Evolutionary conservation across 1,140 invertebrate genomes (phyloP).

Genomic region (Drosophila pandora): DNA sequence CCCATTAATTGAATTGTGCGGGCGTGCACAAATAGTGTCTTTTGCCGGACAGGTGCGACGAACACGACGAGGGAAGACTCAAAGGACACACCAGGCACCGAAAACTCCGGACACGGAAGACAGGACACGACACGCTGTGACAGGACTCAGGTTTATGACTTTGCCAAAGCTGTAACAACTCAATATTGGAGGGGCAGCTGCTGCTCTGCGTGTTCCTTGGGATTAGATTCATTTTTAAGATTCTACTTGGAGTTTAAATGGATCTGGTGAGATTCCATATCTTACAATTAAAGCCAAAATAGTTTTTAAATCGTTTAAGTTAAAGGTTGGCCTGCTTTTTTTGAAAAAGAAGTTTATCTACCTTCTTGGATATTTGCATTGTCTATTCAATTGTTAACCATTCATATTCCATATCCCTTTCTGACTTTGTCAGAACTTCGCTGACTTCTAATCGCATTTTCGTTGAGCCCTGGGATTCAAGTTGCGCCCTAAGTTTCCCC

Average conservation of each 20-base stretch:
- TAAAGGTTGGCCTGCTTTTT: background rate
- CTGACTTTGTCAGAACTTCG: conserved; percentile 17
- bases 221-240: background rate
- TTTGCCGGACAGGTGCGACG: conserved; percentile 10
- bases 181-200: conserved; percentile 6
- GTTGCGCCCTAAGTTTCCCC: conserved; percentile 36
- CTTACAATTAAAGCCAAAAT: background rate
- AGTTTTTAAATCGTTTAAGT: background rate
- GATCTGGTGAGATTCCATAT: background rate
- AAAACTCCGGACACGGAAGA: conserved; percentile 12
- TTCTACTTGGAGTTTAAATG: background rate
- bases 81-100: conserved; percentile 4
- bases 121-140: background rate
- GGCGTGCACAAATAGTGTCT: conserved; percentile 44
- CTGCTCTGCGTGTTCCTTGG: background rate
- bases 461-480: conserved; percentile 27
- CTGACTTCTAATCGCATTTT: conserved; percentile 51
- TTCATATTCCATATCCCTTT: conserved; percentile 13
- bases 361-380: background rate
- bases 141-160: conserved; percentile 14
- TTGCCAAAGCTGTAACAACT: conserved; percentile 14
- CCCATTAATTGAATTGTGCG: conserved; percentile 77
- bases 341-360: too few relatives aligned
- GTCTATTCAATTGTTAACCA: conserved; percentile 3
- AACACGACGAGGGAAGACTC: background rate